A percentile compares a stretch with the other conserved stretches of the same genome.
These are phyloP conservation scores for Neodiprion virginianus DNA, from an alignment of 1,140 invertebrate species.

Conservation along the genomic window DNA sequence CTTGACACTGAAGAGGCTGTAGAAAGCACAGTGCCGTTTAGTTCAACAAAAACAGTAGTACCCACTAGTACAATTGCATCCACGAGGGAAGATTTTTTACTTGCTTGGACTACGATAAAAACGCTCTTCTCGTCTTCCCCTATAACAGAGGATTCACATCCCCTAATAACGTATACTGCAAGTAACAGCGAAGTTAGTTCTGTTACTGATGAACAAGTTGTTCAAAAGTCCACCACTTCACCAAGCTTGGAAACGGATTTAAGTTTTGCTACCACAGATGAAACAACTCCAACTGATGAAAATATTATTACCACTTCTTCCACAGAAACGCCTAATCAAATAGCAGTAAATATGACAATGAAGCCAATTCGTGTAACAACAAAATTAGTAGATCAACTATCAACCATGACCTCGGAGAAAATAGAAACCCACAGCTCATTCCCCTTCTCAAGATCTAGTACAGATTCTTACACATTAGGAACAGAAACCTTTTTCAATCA, in stretches of 20 bases:
- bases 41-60: background rate
- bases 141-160: background rate
- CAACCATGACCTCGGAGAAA: background rate
- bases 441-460: background rate
- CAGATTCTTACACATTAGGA: background rate
- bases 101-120: background rate
- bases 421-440: background rate
- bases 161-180: too few relatives aligned
- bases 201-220: background rate
- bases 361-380: background rate
- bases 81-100: background rate
- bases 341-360: background rate
- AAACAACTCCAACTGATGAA: constrained; percentile 17
- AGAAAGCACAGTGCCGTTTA: background rate
- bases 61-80: background rate
- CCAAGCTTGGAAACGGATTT: constrained; percentile 20
- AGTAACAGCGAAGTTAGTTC: too few relatives aligned
- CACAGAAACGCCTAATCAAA: constrained; percentile 29
- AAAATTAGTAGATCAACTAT: background rate
- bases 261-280: constrained; percentile 27
- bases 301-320: constrained; percentile 19
- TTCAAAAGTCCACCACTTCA: constrained; percentile 14
- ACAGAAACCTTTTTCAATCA: background rate
- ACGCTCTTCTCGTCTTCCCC: background rate
- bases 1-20: background rate